Base-by-base conservation (phyloP, 2,888 invertebrate species). In the Steromphala cineraria region DNA sequence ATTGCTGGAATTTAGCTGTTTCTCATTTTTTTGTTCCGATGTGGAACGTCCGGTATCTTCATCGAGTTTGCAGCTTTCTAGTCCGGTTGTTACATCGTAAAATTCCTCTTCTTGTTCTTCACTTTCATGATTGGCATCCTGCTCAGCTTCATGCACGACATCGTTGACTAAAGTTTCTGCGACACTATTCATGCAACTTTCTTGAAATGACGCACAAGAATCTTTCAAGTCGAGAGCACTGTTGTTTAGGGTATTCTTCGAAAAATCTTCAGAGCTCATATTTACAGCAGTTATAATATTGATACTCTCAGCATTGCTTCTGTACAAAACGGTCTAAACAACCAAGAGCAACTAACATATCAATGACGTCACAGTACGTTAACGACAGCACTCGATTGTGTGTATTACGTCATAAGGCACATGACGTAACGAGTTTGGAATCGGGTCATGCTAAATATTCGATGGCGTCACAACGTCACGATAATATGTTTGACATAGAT, bases 31-130 rank as follows among this genome's bases (percentile, higher is more conserved):
- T 13, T 10, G 46, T 8, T 46, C 46, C 46, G 56, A 56, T 21
- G 24, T 56, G 19, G 56, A 56, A 19, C 4, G 2, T n/a, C 24
- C n/a, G 21, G 21, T 24, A 21, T 21, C 21, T 19, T 71, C 71
- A 40, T 71, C 71, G 19, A 71, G 28, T 40, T 71, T 71, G 71
- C 71, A 71, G 19, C 36, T 36, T 71, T 71, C 71, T 71, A 71
- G 40, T 15, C 40, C 71, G 40, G 71, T 36, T 31, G 71, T 71
- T 10, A 71, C 40, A 36, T 71, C 71, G 19, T 71, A 71, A 31
- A 71, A 71, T 36, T 71, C 31, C 40, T 71, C 36, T 7, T 71
- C 71, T 71, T 40, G 71, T 31, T 71, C 71, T 15, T 28, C 31
- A 19, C n/a, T 36, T n/a, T 36, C 19, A 31, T 71, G 31, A 28